Evolutionary conservation across 2,888 invertebrate genomes (phyloP).

Genomic region (Noctua fimbriata): DNA sequence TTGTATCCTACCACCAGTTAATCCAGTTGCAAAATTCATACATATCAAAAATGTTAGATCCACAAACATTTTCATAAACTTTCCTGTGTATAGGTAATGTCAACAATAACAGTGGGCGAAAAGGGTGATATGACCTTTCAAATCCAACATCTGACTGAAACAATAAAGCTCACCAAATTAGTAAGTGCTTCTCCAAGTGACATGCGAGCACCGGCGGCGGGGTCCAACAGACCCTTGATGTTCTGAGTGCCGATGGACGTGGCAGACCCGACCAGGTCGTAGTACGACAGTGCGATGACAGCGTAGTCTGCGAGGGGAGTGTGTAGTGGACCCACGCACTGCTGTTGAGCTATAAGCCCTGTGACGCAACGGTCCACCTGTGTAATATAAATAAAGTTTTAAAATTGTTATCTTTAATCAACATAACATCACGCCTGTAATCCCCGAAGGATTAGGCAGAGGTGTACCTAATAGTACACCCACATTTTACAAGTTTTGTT

Average conservation of each 20-base stretch:
- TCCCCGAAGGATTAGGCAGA: no score
- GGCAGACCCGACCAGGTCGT: slow-evolving; percentile 95
- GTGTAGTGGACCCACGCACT: slow-evolving; percentile 99
- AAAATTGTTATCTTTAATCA: background rate
- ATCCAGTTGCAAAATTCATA: no score
- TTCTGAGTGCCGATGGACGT: slow-evolving; percentile 99
- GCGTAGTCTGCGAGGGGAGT: slow-evolving; percentile 99
- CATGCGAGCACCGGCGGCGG: slow-evolving; percentile 97
- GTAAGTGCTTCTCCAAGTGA: slow-evolving; percentile 98
- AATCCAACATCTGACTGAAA: no score
- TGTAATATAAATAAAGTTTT: background rate
- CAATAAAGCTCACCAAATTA: slow-evolving; percentile 93
- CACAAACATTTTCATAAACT: no score
- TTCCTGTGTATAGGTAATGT: no score
- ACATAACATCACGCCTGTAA: no score
- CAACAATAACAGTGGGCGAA: background rate
- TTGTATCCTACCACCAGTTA: no score
- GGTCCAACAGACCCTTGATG: slow-evolving; percentile 96
- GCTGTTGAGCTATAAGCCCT: slow-evolving; percentile 98
- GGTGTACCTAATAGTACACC: no score
- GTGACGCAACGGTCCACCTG: slow-evolving; percentile 97
- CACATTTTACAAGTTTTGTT: no score
- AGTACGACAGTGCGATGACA: slow-evolving; percentile 96
- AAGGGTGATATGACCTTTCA: background rate
- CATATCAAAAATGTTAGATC: no score